Conservation (phyloP, 2,797 vertebrate genomes). For the Hydrolagus colliei region DNA sequence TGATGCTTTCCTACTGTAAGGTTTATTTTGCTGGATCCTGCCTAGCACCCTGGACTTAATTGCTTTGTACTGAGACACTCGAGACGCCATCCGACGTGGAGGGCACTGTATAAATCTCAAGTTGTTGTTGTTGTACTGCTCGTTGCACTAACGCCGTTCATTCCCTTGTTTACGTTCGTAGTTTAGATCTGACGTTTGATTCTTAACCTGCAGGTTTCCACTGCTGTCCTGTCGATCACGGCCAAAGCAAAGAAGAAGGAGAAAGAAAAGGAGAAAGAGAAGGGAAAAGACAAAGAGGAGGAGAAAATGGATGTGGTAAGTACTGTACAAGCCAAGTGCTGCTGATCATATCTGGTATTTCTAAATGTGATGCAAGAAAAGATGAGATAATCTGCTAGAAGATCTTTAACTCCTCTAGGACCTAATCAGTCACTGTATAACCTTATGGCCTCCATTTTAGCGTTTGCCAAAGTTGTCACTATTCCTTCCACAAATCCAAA, state of each 20-base stretch:
- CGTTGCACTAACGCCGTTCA: neutral
- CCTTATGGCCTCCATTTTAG: no score
- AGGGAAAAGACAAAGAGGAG: slow-evolving; percentile 69
- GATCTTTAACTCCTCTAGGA: neutral
- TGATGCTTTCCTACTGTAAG: neutral
- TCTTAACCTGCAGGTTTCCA: slow-evolving; percentile 73
- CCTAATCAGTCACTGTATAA: no score
- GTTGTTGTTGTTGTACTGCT: no score
- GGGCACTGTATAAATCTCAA: no score
- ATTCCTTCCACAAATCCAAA: no score
- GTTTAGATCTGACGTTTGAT: neutral
- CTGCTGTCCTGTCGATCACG: slow-evolving; percentile 95
- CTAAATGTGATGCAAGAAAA: neutral
- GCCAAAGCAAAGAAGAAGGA: slow-evolving; percentile 99
- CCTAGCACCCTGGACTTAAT: neutral
- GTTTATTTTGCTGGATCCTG: neutral
- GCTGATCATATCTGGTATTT: neutral
- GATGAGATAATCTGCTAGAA: neutral
- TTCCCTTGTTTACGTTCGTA: neutral
- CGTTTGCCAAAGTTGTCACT: no score
- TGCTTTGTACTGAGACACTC: neutral
- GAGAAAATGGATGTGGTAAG: slow-evolving; percentile 97
- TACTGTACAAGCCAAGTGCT: slow-evolving; percentile 33
- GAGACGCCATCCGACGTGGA: no score
- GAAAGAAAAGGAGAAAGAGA: slow-evolving; percentile 80